A percentile compares a stretch with the other conserved stretches of the same genome.
Conservation (phyloP, 2,888 invertebrate species). For the Hecatera dysodea region DNA sequence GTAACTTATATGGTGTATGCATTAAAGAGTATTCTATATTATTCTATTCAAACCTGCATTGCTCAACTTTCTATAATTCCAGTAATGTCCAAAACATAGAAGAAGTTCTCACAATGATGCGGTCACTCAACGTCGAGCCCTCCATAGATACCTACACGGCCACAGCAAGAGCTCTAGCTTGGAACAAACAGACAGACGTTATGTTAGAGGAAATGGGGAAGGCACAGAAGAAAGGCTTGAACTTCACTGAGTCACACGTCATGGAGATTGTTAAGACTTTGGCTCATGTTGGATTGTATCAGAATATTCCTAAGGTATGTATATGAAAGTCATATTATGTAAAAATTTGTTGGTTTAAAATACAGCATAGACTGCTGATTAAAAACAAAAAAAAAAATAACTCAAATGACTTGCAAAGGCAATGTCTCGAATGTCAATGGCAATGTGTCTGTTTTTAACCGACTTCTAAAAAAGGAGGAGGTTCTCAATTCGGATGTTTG, state of each 20-base stretch:
- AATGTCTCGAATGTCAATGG: too few species aligned
- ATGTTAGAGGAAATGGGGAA: constrained; percentile 80
- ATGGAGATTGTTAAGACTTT: constrained; percentile 87
- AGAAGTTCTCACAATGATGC: constrained; percentile 91
- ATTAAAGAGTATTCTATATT: too few species aligned
- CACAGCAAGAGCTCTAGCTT: constrained; percentile 87
- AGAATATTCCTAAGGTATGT: constrained; percentile 77
- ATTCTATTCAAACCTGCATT: too few species aligned
- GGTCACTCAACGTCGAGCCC: constrained; percentile 86
- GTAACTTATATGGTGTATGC: too few species aligned
- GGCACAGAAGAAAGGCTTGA: constrained; percentile 73
- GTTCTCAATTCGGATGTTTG: too few species aligned
- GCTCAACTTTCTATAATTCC: constrained; percentile 65
- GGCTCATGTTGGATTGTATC: constrained; percentile 73
- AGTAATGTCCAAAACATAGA: constrained; percentile 84
- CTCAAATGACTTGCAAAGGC: too few species aligned
- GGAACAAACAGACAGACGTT: constrained; percentile 79
- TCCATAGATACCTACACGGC: constrained; percentile 88
- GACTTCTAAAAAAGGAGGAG: too few species aligned
- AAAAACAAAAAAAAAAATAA: too few species aligned
- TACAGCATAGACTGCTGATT: too few species aligned
- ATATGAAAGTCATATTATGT: too few species aligned
- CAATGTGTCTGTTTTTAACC: too few species aligned
- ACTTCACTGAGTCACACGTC: constrained; percentile 84
- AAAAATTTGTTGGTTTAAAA: too few species aligned